Conservation (phyloP, 1,140 invertebrate genomes). For the Drosophila lacteicornis region DNA sequence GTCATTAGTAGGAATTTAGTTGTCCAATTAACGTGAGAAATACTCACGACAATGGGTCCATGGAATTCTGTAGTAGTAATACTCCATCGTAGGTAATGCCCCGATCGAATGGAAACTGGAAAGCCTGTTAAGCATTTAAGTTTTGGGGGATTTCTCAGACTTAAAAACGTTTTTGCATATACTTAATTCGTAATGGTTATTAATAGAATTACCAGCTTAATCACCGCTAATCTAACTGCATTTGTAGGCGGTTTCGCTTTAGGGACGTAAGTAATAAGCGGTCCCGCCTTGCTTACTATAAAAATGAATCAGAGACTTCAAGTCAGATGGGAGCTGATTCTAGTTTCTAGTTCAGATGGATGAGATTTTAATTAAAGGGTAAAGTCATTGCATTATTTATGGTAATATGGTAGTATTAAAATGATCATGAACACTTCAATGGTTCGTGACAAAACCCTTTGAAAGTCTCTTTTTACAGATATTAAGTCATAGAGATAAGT, state of each 20-base stretch:
- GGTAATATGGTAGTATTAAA: not conserved
- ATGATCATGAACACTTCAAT: too few species aligned
- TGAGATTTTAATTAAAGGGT: not conserved
- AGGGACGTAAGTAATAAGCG: not conserved
- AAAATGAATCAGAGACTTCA: not conserved
- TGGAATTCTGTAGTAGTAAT: not conserved
- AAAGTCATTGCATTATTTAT: not conserved
- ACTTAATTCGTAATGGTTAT: slow-evolving; percentile 18
- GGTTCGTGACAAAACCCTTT: too few species aligned
- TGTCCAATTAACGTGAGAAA: slow-evolving; percentile 12
- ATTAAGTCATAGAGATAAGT: too few species aligned
- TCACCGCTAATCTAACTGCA: not conserved
- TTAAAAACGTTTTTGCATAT: not conserved
- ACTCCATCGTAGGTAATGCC: not conserved
- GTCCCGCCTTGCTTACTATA: not conserved
- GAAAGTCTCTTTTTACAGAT: too few species aligned
- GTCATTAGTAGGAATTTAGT: slow-evolving; percentile 20
- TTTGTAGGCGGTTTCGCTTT: not conserved
- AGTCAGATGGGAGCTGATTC: not conserved
- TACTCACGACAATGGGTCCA: not conserved
- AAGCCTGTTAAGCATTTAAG: not conserved
- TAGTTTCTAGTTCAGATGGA: not conserved
- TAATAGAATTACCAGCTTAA: slow-evolving; percentile 16
- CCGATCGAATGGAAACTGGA: not conserved
- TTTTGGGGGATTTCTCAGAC: not conserved